Evolutionary conservation across 1,140 invertebrate genomes (phyloP).

Genomic region (Telenomus remus): DNA sequence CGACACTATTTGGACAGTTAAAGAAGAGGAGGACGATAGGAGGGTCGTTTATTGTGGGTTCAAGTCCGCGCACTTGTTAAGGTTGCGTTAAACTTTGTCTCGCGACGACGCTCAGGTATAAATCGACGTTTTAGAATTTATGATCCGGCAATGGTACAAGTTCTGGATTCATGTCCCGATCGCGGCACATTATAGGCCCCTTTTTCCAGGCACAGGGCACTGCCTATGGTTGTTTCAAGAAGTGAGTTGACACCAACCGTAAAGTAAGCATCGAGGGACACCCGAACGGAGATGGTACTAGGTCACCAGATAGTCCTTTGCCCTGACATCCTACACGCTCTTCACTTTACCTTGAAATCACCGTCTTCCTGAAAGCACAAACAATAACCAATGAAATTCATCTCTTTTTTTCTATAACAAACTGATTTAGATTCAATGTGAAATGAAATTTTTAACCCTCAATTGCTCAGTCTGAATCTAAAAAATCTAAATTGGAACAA

Average conservation of each 20-base stretch:
- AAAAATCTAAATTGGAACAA: too few species aligned
- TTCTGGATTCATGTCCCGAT: constrained; percentile 84
- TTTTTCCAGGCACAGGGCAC: constrained; percentile 69
- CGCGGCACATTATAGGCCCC: constrained; percentile 80
- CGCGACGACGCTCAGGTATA: constrained; percentile 13
- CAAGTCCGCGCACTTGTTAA: constrained; percentile 35
- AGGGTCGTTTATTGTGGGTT: constrained; percentile 21
- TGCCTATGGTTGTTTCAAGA: constrained; percentile 89
- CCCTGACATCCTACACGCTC: constrained; percentile 60
- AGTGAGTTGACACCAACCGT: constrained; percentile 89
- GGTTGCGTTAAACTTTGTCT: constrained; percentile 5
- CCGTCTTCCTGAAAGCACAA: constrained; percentile 26
- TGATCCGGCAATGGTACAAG: constrained; percentile 35
- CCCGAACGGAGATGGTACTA: constrained; percentile 58
- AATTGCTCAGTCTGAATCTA: too few species aligned
- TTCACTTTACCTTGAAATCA: constrained; percentile 15
- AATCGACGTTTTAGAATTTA: constrained; percentile 33
- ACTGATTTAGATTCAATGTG: neutral
- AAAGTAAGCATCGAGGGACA: constrained; percentile 85
- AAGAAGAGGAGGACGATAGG: constrained; percentile 38
- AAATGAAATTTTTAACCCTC: too few species aligned
- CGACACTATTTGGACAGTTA: constrained; percentile 28
- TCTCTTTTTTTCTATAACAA: neutral
- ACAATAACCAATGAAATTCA: neutral
- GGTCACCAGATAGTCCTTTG: constrained; percentile 68